phyloP scores from a whole-genome alignment of 2,888 invertebrate species.

The Ectobius pallidus region DNA sequence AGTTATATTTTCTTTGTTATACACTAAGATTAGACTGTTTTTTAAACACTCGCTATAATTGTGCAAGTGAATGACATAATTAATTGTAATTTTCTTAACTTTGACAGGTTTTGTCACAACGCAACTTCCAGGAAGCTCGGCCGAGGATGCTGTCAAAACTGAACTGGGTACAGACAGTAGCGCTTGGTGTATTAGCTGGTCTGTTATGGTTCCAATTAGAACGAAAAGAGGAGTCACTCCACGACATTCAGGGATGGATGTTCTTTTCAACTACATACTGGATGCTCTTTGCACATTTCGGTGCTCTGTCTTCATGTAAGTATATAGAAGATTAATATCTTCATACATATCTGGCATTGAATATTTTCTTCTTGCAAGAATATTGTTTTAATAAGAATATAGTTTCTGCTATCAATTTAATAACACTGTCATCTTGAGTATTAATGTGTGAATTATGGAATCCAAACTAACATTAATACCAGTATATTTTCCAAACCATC shows the following conservation, averaged over 20 bases:
- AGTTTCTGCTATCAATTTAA: no score
- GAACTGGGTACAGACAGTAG: slow-evolving; percentile 78
- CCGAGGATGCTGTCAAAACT: slow-evolving; percentile 77
- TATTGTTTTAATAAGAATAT: no score
- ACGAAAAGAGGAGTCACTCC: slow-evolving; percentile 74
- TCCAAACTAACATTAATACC: no score
- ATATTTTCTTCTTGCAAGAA: no score
- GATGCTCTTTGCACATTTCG: slow-evolving; percentile 81
- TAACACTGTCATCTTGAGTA: no score
- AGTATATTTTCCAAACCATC: no score
- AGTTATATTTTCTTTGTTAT: no score
- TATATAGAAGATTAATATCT: slow-evolving; percentile 44
- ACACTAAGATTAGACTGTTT: no score
- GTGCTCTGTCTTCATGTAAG: slow-evolving; percentile 80
- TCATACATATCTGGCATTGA: neutral
- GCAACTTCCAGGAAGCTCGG: slow-evolving; percentile 77
- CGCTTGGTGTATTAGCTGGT: slow-evolving; percentile 73
- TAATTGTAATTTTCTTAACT: no score
- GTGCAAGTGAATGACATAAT: no score
- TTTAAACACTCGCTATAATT: no score
- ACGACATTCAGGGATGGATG: slow-evolving; percentile 84
- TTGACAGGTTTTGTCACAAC: slow-evolving; percentile 67
- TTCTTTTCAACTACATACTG: slow-evolving; percentile 83
- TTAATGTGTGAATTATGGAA: no score
- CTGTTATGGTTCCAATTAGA: slow-evolving; percentile 79